phyloP scores from a whole-genome alignment of 2,797 vertebrate species.

The Sus cebifrons region DNA sequence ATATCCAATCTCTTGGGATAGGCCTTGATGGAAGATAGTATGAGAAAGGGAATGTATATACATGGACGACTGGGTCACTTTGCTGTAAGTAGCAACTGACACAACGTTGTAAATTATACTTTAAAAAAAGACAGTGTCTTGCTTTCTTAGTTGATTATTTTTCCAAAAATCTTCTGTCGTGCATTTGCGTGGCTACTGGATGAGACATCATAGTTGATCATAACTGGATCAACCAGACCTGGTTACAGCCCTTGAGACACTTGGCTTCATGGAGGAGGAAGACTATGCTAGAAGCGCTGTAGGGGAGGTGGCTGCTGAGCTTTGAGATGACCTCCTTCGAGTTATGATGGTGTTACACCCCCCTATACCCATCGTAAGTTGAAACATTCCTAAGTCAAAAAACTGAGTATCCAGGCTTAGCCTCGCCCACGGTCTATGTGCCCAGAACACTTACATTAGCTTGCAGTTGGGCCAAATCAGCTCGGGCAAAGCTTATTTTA shows the following conservation, averaged over 20 bases:
- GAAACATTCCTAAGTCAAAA: not conserved
- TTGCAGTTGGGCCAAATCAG: not conserved
- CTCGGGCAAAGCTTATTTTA: not conserved
- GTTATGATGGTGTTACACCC: not conserved
- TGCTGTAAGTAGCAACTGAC: too few species aligned
- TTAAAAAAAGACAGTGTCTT: too few species aligned
- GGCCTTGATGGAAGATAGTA: too few species aligned
- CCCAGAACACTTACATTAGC: not conserved
- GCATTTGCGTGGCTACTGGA: not conserved
- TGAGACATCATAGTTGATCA: slow-evolving; percentile 9
- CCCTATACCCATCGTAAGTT: not conserved
- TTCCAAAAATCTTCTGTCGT: not conserved
- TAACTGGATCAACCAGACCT: not conserved
- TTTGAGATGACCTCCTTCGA: not conserved
- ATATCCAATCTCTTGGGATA: too few species aligned
- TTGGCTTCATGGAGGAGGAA: not conserved
- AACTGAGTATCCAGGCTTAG: not conserved
- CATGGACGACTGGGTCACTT: too few species aligned
- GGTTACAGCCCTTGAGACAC: slow-evolving; percentile 24
- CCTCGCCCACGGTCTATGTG: not conserved
- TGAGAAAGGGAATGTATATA: too few species aligned
- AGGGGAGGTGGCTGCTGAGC: not conserved
- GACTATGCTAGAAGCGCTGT: not conserved
- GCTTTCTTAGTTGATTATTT: slow-evolving; percentile 17
- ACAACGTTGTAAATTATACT: too few species aligned